phyloP scores from a whole-genome alignment of 2,888 invertebrate genomes.

The Pyrrhia umbra region DNA sequence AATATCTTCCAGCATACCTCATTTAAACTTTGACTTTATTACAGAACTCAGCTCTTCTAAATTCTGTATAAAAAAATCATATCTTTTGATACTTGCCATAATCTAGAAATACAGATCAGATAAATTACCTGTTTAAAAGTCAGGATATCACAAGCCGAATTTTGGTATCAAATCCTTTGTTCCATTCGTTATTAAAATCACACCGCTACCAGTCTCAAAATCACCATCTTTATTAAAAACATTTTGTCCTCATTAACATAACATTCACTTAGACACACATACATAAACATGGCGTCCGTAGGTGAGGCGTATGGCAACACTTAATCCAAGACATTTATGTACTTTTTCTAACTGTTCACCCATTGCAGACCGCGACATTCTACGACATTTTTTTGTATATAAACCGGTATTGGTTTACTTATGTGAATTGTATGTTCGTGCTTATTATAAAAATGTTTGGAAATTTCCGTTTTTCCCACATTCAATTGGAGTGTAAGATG shows the following conservation, averaged over 20 bases:
- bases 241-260: constrained; percentile 58
- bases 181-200: not conserved
- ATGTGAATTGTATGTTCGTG: constrained; percentile 42
- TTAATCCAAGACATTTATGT: constrained; percentile 55
- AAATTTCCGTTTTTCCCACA: constrained; percentile 49
- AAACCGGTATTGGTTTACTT: constrained; percentile 56
- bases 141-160: not conserved
- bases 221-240: constrained; percentile 39
- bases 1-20: no score
- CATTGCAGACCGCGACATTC: constrained; percentile 61
- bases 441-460: constrained; percentile 57
- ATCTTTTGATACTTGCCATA: no score
- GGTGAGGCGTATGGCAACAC: constrained; percentile 61
- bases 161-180: not conserved
- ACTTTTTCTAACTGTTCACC: constrained; percentile 63
- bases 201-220: constrained; percentile 22
- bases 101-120: not conserved
- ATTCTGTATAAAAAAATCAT: not conserved
- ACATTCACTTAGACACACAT: constrained; percentile 60
- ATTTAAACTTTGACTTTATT: no score
- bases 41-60: no score
- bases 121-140: no score
- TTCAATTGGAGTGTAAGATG: constrained; percentile 29
- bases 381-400: constrained; percentile 49
- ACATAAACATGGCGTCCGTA: constrained; percentile 49